Percentiles rank a stretch among this genome's conserved stretches.
Evolutionary conservation across 2,113 vertebrate genomes (phyloP).

Genomic region (Australoheros scitulus): DNA sequence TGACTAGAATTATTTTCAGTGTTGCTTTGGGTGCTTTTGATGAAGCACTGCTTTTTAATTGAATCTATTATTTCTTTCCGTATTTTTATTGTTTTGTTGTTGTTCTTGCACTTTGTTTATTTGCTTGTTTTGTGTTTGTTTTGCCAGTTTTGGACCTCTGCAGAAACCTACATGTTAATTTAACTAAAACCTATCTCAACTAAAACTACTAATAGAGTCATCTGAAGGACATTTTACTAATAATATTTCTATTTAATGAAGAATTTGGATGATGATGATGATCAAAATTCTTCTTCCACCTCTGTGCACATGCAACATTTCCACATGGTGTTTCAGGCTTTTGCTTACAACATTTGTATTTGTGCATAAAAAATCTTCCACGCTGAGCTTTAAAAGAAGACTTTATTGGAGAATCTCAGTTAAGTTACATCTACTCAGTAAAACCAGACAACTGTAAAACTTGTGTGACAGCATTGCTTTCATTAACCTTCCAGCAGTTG

Average conservation of each 20-base stretch:
- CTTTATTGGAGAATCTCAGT: constrained; percentile 38
- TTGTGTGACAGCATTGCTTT: constrained; percentile 44
- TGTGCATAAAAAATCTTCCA: neutral
- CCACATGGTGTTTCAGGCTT: neutral
- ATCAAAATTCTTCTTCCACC: neutral
- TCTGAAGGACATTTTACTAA: neutral
- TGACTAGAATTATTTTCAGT: neutral
- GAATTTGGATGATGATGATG: neutral
- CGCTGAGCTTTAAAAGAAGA: constrained; percentile 13
- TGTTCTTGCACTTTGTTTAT: neutral
- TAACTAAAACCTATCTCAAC: neutral
- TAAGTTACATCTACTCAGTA: constrained; percentile 32
- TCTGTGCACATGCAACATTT: neutral
- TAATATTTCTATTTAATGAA: neutral
- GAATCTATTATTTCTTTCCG: neutral
- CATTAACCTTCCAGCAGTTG: constrained; percentile 57
- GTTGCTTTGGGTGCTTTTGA: accelerated
- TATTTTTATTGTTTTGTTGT: neutral
- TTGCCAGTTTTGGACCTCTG: neutral
- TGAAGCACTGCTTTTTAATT: neutral
- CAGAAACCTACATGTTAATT: accelerated
- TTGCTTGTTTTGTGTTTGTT: neutral
- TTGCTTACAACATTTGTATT: neutral
- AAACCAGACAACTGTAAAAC: constrained; percentile 55
- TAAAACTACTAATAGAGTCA: neutral